A percentile compares a stretch with the other conserved stretches of the same genome.
Conservation (phyloP, 2,888 invertebrate species). For the Liodrosophila aerea region DNA sequence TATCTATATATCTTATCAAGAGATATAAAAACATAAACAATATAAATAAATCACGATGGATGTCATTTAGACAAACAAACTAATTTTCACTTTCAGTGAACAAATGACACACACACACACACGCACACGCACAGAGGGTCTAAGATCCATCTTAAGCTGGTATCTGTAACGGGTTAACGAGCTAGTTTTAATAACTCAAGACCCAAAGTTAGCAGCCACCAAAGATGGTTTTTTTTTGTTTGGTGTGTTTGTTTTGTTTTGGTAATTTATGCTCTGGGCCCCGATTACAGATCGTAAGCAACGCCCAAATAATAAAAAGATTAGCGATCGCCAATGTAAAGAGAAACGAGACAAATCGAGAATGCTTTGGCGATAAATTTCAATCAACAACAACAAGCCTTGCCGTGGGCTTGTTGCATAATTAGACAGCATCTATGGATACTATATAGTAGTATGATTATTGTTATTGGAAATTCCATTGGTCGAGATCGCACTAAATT, state of each 20-base stretch:
- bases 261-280: constrained; percentile 38
- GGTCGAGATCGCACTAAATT: constrained; percentile 64
- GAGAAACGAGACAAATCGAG: constrained; percentile 46
- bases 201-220: constrained; percentile 59
- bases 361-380: constrained; percentile 65
- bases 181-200: constrained; percentile 51
- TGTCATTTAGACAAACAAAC: constrained; percentile 61
- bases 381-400: constrained; percentile 53
- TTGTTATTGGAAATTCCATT: constrained; percentile 22
- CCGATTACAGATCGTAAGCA: constrained; percentile 22
- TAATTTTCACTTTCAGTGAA: constrained; percentile 72
- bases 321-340: constrained; percentile 37
- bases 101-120: constrained; percentile 48
- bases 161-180: constrained; percentile 55
- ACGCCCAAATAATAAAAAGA: constrained; percentile 30
- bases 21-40: constrained; percentile 19
- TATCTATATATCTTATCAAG: constrained; percentile 25
- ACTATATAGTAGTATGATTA: constrained; percentile 2
- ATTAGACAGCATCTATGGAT: constrained; percentile 46
- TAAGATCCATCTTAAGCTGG: constrained; percentile 41
- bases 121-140: constrained; percentile 11
- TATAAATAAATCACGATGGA: constrained; percentile 58
- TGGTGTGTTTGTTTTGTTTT: neutral
- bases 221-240: constrained; percentile 30
- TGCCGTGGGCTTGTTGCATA: constrained; percentile 62